Conservation (phyloP, 2,888 invertebrate species). For the Cerastis rubricosa region DNA sequence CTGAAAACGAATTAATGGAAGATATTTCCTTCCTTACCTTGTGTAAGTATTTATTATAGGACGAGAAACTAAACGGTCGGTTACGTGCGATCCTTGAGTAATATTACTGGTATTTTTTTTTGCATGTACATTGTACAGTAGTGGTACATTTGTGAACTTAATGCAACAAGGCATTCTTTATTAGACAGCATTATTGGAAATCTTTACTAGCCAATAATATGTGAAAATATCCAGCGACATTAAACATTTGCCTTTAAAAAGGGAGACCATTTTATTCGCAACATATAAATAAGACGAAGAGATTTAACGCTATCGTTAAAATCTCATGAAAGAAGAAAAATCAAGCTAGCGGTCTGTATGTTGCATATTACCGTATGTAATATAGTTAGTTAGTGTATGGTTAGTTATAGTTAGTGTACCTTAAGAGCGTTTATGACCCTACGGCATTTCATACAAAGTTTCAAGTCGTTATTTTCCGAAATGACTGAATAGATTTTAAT, state of each 20-base stretch:
- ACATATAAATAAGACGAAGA: background rate
- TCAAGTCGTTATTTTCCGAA: too few relatives aligned
- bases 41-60: background rate
- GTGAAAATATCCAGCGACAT: background rate
- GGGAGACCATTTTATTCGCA: background rate
- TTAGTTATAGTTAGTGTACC: too few relatives aligned
- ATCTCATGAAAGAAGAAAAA: background rate
- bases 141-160: background rate
- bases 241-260: background rate
- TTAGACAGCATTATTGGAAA: background rate
- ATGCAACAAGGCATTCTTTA: background rate
- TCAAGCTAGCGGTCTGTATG: too few relatives aligned
- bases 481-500: too few relatives aligned
- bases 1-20: background rate
- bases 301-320: background rate
- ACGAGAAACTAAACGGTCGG: conserved; percentile 14
- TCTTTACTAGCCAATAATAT: background rate
- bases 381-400: too few relatives aligned
- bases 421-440: too few relatives aligned
- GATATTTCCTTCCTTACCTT: conserved; percentile 21
- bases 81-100: background rate
- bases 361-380: too few relatives aligned
- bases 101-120: background rate
- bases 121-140: background rate
- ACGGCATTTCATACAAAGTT: too few relatives aligned